Evolutionary conservation across 2,797 vertebrate genomes (phyloP).

Genomic region (Sebastes variabilis): DNA sequence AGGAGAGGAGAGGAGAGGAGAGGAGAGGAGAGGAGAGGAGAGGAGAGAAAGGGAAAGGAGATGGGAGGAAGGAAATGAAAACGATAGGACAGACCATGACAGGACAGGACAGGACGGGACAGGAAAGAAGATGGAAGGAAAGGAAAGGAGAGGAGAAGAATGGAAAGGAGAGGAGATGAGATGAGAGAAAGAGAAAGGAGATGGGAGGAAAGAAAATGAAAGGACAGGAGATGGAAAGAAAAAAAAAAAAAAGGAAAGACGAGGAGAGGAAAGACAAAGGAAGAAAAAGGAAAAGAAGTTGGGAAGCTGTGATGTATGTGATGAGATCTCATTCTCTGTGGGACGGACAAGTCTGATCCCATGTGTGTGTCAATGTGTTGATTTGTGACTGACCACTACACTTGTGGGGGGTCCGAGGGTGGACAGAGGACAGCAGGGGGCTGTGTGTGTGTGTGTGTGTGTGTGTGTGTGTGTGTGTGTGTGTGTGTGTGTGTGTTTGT

Average conservation of each 20-base stretch:
- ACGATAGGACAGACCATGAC: no score
- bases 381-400: slow-evolving; percentile 46
- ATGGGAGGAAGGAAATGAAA: no score
- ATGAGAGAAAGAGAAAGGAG: no score
- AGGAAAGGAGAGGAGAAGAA: no score
- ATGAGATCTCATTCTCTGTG: slow-evolving; percentile 6
- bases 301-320: slow-evolving; percentile 4
- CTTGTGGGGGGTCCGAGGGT: slow-evolving; percentile 29
- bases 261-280: not conserved
- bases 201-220: no score
- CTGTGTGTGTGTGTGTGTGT: not conserved
- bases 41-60: no score
- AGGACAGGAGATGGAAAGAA: not conserved
- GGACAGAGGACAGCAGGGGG: slow-evolving; percentile 27
- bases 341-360: not conserved
- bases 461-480: not conserved
- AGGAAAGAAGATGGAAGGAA: no score
- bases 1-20: no score
- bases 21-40: no score
- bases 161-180: no score
- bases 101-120: no score
- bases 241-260: not conserved
- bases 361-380: not conserved
- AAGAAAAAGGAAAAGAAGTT: not conserved
- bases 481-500: not conserved